Base-by-base conservation (phyloP, 1,140 invertebrate genomes). In the Drosophila pallidifrons region DNA sequence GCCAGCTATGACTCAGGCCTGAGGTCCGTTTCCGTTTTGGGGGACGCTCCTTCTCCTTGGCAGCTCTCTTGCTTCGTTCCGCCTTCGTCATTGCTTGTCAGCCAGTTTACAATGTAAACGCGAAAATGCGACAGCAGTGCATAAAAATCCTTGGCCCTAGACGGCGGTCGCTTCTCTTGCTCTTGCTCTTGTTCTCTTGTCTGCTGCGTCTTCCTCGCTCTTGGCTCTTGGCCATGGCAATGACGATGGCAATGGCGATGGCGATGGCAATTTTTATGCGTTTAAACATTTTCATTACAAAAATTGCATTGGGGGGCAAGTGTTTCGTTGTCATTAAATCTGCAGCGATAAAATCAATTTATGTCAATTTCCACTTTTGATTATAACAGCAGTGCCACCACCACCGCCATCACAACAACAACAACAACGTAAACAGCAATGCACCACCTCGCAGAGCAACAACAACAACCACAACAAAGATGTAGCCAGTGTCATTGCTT, bases 231-330 rank as follows among this genome's bases (percentile, higher is more conserved):
- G 54, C 54, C 30, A 38, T 57, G 54, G 54, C 54, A 16, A 57
- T 68, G 67, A 60, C 76, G 57, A 74, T 83, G 82, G 83, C 85
- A 16, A 57, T n/a, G n/a, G n/a, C n/a, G n/a, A n/a, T 68, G 67
- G 65, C 76, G 57, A 74, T 83, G 82, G 83, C 85, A 77, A 88
- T 89, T 87, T 87, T 87, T 87, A 87, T 87, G 83, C 83, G 83
- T 87, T 89, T 83, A 87, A 87, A 88, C 83, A 89, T 89, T 88
- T 88, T 88, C 83, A 88, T 88, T 88, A 88, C 85, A 88, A 89
- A 89, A 89, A 88, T 89, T 88, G 83, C 83, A 89, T 89, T 78
- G 85, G 54, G 66, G 32, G 46, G 54, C 70, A 73, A 76, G 82
- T 87, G 77, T 86, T 79, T 79, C 73, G 79, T 71, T 79, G 85